These are phyloP conservation scores for Ommatoiulus sabulosus DNA, from an alignment of 2,888 invertebrate genomes.

Conservation along the genomic window DNA sequence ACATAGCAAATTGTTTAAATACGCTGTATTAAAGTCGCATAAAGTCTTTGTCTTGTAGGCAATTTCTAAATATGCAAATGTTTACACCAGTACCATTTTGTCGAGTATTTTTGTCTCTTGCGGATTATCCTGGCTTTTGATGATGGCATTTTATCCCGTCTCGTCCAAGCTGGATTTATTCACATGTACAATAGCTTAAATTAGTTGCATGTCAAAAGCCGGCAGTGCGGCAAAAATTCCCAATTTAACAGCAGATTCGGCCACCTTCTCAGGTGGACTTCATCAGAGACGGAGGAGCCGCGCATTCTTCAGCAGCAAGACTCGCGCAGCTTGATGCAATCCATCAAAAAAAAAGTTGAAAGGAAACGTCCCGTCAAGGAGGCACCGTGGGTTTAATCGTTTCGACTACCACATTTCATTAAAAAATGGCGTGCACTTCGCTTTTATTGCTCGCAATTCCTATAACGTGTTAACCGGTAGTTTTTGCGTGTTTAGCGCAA, in stretches of 20 bases:
- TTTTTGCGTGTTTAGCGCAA: slow-evolving; percentile 46
- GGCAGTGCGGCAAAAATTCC: not conserved
- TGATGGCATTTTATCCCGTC: too few species aligned
- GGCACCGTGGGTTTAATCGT: not conserved
- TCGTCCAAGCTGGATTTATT: too few species aligned
- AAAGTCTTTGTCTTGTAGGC: too few species aligned
- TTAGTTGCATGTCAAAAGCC: not conserved
- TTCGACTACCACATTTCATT: slow-evolving; percentile 6
- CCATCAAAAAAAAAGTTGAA: slow-evolving; percentile 38
- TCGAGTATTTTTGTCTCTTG: not conserved
- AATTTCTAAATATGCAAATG: too few species aligned
- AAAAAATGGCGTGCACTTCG: not conserved
- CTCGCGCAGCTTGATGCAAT: not conserved
- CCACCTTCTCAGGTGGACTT: not conserved
- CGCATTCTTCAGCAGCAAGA: not conserved
- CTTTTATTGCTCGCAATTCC: slow-evolving; percentile 29
- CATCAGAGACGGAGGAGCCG: not conserved
- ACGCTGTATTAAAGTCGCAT: too few species aligned
- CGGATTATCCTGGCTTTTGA: not conserved
- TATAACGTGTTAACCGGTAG: slow-evolving; percentile 10
- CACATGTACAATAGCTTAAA: too few species aligned
- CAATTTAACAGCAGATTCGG: not conserved
- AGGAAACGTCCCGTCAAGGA: not conserved
- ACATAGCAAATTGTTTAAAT: too few species aligned
- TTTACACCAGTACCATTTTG: too few species aligned